phyloP scores from a whole-genome alignment of 2,113 vertebrate genomes.

The Malurus melanocephalus region DNA sequence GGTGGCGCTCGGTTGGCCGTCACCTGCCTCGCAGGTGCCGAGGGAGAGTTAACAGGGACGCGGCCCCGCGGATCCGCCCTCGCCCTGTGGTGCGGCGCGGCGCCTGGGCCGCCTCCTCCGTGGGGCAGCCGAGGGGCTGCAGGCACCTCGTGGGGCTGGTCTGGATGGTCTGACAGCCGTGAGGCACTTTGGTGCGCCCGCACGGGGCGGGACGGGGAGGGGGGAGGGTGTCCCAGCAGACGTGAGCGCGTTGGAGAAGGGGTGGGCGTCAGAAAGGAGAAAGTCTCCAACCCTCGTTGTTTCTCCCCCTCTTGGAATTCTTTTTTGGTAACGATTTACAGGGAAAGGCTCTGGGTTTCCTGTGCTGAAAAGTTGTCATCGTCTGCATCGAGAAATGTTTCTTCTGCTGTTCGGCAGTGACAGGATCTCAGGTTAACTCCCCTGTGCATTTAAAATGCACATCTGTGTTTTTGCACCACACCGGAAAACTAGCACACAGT shows the following conservation, averaged over 20 bases:
- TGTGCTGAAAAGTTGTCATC: not conserved
- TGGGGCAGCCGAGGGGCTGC: not conserved
- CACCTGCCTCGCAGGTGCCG: not conserved
- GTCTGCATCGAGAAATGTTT: not conserved
- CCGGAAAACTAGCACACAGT: not conserved
- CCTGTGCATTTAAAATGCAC: slow-evolving; percentile 3
- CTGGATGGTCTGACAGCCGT: not conserved
- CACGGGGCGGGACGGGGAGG: not conserved
- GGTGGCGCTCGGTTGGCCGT: not conserved
- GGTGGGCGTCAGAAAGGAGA: not conserved
- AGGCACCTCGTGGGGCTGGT: not conserved
- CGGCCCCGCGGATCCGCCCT: not conserved
- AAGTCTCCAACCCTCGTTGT: not conserved
- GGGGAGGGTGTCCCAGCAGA: not conserved
- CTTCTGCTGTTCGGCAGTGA: not conserved
- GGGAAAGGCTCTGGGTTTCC: not conserved
- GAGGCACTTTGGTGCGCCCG: rapidly evolving
- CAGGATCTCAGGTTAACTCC: slow-evolving; percentile 5
- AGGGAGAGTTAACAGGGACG: rapidly evolving
- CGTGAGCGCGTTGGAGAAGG: rapidly evolving
- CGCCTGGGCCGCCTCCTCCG: not conserved
- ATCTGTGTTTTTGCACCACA: not conserved
- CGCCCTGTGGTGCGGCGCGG: not conserved
- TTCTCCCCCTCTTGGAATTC: not conserved
- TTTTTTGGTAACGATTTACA: not conserved